Conservation (phyloP, 2,888 invertebrate genomes). For the Hedya salicella region DNA sequence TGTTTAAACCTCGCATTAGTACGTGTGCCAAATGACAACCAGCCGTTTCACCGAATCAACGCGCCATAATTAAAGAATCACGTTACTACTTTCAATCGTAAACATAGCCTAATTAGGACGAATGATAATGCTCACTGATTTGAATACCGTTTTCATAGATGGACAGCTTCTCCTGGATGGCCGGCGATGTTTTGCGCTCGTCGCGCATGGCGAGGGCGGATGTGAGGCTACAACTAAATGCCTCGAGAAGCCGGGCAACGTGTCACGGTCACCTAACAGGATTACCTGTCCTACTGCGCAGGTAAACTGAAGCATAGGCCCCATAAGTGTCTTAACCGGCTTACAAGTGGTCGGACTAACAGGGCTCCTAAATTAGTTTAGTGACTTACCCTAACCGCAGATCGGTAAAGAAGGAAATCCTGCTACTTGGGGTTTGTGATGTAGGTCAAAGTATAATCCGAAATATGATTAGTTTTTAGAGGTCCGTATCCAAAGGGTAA, state of each 20-base stretch:
- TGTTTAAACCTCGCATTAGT: constrained; percentile 69
- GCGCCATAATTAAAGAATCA: constrained; percentile 56
- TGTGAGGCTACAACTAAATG: constrained; percentile 69
- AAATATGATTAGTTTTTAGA: constrained; percentile 2
- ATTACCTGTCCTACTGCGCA: constrained; percentile 83
- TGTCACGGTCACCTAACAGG: constrained; percentile 85
- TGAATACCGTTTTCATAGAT: constrained; percentile 82
- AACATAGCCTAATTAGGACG: constrained; percentile 56
- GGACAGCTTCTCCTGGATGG: constrained; percentile 82
- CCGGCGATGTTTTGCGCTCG: constrained; percentile 75
- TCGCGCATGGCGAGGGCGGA: constrained; percentile 76
- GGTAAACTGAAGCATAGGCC: constrained; percentile 70
- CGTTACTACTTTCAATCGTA: constrained; percentile 72
- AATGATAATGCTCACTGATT: constrained; percentile 55
- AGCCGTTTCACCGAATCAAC: constrained; percentile 68
- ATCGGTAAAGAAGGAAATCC: constrained; percentile 25
- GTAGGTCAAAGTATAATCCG: constrained; percentile 19
- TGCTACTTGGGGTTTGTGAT: constrained; percentile 14
- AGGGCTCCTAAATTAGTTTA: constrained; percentile 51
- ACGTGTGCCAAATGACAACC: constrained; percentile 79
- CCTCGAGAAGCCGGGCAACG: constrained; percentile 79
- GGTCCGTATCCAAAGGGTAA: too few species aligned
- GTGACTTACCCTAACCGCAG: constrained; percentile 35
- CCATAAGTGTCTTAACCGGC: constrained; percentile 67
- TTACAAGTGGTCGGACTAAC: constrained; percentile 65